A percentile compares a stretch with the other conserved stretches of the same genome.
Evolutionary conservation across 2,113 vertebrate species (phyloP).

Genomic region (Uria aalge): DNA sequence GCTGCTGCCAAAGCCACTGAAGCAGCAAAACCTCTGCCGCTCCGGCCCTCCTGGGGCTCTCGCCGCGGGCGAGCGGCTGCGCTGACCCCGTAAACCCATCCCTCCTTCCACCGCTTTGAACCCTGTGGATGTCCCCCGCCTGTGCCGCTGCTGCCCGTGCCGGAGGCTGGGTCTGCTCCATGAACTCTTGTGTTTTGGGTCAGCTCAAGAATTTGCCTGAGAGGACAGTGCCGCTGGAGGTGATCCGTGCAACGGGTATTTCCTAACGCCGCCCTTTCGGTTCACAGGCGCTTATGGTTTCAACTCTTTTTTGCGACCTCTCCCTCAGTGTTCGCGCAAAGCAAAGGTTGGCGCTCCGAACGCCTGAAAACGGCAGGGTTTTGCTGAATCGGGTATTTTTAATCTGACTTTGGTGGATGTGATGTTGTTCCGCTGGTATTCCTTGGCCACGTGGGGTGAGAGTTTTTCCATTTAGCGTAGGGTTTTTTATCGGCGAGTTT

Average conservation of each 20-base stretch:
- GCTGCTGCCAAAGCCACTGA: slow-evolving; percentile 47
- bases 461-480: background rate
- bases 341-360: background rate
- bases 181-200: slow-evolving; percentile 42
- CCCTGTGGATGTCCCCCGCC: background rate
- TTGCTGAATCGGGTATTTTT: background rate
- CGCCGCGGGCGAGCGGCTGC: background rate
- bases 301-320: background rate
- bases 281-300: background rate
- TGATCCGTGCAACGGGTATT: background rate
- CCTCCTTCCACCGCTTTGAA: background rate
- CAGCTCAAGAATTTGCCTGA: background rate
- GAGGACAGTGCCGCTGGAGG: background rate
- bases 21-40: slow-evolving; percentile 26
- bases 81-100: background rate
- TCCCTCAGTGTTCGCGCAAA: rapidly evolving
- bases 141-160: background rate
- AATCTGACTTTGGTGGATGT: background rate
- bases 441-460: background rate
- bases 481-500: background rate
- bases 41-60: background rate
- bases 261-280: background rate
- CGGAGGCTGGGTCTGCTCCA: background rate
- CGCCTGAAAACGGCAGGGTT: background rate
- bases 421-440: background rate